phyloP scores from a whole-genome alignment of 2,888 invertebrate species.

The Halictus quadricinctus region DNA sequence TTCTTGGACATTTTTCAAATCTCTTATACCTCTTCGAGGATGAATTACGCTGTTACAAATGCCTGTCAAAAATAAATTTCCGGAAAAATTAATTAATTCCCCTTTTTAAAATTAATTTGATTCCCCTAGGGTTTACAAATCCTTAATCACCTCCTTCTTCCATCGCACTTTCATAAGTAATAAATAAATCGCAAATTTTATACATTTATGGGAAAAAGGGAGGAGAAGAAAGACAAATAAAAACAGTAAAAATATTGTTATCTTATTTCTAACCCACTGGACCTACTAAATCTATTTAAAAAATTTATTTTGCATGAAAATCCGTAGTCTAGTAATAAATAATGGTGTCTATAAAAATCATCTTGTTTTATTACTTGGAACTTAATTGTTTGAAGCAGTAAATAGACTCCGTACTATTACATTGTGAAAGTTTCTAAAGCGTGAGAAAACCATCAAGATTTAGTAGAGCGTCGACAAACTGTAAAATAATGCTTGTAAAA shows the following conservation, averaged over 20 bases:
- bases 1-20: neutral
- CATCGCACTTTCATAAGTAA: neutral
- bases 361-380: neutral
- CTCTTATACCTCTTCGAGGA: neutral
- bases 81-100: neutral
- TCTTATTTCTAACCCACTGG: neutral
- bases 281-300: neutral
- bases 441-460: neutral
- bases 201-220: neutral
- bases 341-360: neutral
- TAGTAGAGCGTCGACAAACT: neutral
- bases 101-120: no score
- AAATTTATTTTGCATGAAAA: neutral
- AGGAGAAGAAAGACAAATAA: neutral
- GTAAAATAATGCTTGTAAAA: constrained; percentile 4
- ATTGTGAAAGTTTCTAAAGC: neutral
- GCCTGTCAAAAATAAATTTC: neutral
- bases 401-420: neutral
- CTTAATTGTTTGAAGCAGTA: neutral
- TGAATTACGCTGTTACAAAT: neutral
- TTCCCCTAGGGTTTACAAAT: no score
- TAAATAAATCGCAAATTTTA: neutral
- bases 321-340: neutral
- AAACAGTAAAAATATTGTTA: neutral
- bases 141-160: no score